Evolutionary conservation across 2,888 invertebrate genomes (phyloP).

Genomic region (Augochlorella aurata): DNA sequence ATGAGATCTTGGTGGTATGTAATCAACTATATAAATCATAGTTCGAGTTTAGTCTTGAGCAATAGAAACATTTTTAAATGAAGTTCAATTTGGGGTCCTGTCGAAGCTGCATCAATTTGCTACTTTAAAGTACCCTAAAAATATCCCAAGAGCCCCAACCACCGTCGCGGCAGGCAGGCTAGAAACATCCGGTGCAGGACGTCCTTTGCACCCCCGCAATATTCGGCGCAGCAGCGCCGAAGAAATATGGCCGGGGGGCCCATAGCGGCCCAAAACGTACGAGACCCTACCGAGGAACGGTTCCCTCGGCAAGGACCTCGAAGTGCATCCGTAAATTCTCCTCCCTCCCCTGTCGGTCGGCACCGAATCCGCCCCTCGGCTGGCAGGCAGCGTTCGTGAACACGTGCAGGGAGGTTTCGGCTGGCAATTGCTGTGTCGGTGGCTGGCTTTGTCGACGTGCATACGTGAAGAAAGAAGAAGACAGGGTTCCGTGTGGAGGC

Average conservation of each 20-base stretch:
- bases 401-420: slow-evolving; percentile 62
- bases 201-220: slow-evolving; percentile 24
- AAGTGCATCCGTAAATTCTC: slow-evolving; percentile 50
- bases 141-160: background rate
- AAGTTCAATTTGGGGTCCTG: too few relatives aligned
- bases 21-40: too few relatives aligned
- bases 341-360: slow-evolving; percentile 30
- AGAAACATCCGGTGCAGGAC: background rate
- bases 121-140: background rate
- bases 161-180: background rate
- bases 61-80: too few relatives aligned
- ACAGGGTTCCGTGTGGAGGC: background rate
- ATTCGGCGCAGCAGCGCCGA: background rate
- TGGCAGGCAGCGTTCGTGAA: slow-evolving; percentile 50
- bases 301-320: slow-evolving; percentile 51
- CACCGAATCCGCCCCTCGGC: slow-evolving; percentile 59
- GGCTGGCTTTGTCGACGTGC: slow-evolving; percentile 2
- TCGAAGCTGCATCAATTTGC: background rate
- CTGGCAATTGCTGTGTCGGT: slow-evolving; percentile 3
- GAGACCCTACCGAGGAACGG: slow-evolving; percentile 49
- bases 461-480: slow-evolving; percentile 14
- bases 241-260: slow-evolving; percentile 12
- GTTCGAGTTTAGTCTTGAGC: too few relatives aligned
- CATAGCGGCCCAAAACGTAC: slow-evolving; percentile 25
- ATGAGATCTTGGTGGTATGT: too few relatives aligned